Conservation (phyloP, 2,888 invertebrate genomes). For the Cosmorhoe ocellata region DNA sequence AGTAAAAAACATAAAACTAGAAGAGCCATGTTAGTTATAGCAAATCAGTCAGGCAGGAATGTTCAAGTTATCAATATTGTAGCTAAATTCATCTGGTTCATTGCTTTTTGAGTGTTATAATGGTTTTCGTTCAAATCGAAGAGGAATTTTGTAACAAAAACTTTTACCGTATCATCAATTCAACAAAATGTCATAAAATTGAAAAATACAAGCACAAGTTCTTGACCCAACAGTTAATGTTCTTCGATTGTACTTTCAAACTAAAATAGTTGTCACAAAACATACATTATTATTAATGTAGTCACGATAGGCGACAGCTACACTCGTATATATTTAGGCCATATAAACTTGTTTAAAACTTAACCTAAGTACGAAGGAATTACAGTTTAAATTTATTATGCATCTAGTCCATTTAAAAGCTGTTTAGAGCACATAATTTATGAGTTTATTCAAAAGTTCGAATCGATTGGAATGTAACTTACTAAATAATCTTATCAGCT, state of each 20-base stretch:
- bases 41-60: no score
- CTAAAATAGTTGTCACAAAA: neutral
- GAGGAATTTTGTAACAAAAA: no score
- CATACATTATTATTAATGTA: neutral
- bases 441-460: slow-evolving; percentile 1
- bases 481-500: no score
- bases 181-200: no score
- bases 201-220: no score
- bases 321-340: slow-evolving; percentile 22
- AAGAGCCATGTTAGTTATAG: no score
- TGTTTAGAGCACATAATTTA: slow-evolving; percentile 2
- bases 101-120: slow-evolving; percentile 29
- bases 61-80: slow-evolving; percentile 1
- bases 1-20: no score
- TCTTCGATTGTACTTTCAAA: neutral
- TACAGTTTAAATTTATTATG: slow-evolving; percentile 11
- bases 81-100: slow-evolving; percentile 12
- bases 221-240: no score
- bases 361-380: neutral
- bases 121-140: slow-evolving; percentile 15
- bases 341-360: slow-evolving; percentile 11
- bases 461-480: slow-evolving; percentile 12
- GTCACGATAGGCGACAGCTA: neutral
- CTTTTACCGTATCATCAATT: no score
- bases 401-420: slow-evolving; percentile 7